These are phyloP conservation scores for Alectoris magna DNA, from an alignment of 2,797 vertebrate genomes.

Conservation along the genomic window DNA sequence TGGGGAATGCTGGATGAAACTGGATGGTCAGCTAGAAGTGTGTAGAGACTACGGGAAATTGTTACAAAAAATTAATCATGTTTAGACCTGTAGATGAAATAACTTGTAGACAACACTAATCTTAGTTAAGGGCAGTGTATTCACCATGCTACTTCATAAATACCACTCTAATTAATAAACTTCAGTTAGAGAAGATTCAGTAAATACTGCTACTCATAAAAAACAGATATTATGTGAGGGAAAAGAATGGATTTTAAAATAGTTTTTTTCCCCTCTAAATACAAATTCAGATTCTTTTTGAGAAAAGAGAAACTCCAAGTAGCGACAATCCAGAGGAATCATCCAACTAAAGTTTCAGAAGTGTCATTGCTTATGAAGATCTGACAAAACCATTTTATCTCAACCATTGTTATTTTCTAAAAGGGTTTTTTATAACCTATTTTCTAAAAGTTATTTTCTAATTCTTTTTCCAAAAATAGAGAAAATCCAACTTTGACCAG, in stretches of 20 bases:
- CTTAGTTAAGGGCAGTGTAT: conserved; percentile 42
- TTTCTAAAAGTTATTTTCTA: background rate
- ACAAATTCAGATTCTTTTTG: conserved; percentile 42
- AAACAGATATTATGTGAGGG: conserved; percentile 16
- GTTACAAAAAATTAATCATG: conserved; percentile 17
- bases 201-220: conserved; percentile 46
- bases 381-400: conserved; percentile 24
- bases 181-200: conserved; percentile 43
- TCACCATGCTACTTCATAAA: conserved; percentile 33
- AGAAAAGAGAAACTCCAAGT: conserved; percentile 37
- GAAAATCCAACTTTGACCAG: background rate
- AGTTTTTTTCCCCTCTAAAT: background rate
- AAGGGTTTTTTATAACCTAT: background rate
- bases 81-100: conserved; percentile 46
- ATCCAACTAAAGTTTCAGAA: conserved; percentile 13
- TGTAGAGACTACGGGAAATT: background rate
- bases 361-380: conserved; percentile 30
- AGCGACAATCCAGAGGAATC: conserved; percentile 13
- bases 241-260: conserved; percentile 37
- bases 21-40: background rate
- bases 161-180: conserved; percentile 55
- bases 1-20: background rate
- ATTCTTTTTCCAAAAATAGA: background rate
- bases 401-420: conserved; percentile 6
- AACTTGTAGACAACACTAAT: conserved; percentile 29